Conservation (phyloP, 2,797 vertebrate species). For the Girardinus metallicus region DNA sequence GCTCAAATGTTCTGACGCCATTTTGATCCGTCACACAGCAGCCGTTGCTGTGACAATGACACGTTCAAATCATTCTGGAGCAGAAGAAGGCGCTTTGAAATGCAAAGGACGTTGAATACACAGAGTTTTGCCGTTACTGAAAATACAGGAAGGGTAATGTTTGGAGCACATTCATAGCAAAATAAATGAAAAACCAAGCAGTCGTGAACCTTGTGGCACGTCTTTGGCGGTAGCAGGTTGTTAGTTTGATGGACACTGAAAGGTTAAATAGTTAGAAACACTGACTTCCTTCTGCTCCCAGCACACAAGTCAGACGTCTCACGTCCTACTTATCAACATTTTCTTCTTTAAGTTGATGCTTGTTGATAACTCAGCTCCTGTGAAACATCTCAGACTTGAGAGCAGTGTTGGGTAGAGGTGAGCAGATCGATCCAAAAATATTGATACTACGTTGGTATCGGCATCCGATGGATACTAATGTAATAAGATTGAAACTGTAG, state of each 20-base stretch:
- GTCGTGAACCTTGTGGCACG: constrained; percentile 15
- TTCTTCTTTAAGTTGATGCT: not conserved
- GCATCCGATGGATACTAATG: too few relatives aligned
- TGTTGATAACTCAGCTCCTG: not conserved
- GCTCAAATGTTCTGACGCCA: constrained; percentile 66
- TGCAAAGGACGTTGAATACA: constrained; percentile 9
- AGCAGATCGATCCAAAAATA: too few relatives aligned
- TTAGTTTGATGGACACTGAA: not conserved
- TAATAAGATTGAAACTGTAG: too few relatives aligned
- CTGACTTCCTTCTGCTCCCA: not conserved
- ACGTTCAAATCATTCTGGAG: constrained; percentile 45
- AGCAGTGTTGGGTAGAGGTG: not conserved
- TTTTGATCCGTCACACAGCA: constrained; percentile 70
- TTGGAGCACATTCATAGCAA: constrained; percentile 3
- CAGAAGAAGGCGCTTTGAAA: constrained; percentile 5
- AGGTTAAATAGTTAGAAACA: constrained; percentile 4
- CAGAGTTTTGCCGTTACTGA: constrained; percentile 15
- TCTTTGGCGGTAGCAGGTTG: constrained; percentile 21
- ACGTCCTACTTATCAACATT: not conserved
- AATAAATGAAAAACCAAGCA: constrained; percentile 16
- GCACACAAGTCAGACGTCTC: rapidly evolving
- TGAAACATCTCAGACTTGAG: not conserved
- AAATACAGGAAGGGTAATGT: constrained; percentile 16
- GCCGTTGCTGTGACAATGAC: constrained; percentile 30
- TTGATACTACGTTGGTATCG: too few relatives aligned